Evolutionary conservation across 1,140 invertebrate genomes (phyloP).

Genomic region (Drosophila obscura): DNA sequence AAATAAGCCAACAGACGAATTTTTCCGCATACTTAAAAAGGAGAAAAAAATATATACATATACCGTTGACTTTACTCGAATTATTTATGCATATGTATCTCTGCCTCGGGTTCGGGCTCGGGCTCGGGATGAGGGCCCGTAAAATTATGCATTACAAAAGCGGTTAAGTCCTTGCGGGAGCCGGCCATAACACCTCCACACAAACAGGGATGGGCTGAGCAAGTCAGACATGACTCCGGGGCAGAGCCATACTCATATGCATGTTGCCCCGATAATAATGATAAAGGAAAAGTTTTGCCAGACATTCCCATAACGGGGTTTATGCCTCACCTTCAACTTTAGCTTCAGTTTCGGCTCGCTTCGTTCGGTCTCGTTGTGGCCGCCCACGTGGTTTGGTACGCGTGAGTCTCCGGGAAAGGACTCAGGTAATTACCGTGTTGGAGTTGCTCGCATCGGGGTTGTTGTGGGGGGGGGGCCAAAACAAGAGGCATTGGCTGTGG

Average conservation of each 20-base stretch:
- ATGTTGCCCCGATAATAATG: slow-evolving; percentile 67
- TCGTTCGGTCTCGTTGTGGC: slow-evolving; percentile 19
- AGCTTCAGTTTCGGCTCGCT: slow-evolving; percentile 18
- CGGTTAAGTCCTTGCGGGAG: slow-evolving; percentile 79
- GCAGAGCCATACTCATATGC: slow-evolving; percentile 71
- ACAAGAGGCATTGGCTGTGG: neutral
- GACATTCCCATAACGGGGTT: slow-evolving; percentile 58
- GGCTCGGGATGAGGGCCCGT: slow-evolving; percentile 23
- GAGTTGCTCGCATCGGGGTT: slow-evolving; percentile 22
- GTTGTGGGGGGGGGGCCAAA: neutral
- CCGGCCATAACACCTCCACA: slow-evolving; percentile 77
- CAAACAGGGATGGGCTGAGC: slow-evolving; percentile 22
- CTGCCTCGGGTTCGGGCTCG: neutral
- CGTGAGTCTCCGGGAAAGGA: slow-evolving; percentile 71
- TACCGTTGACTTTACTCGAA: slow-evolving; percentile 49
- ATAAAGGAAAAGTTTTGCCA: slow-evolving; percentile 76
- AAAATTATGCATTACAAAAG: slow-evolving; percentile 80
- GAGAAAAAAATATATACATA: neutral
- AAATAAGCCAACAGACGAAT: slow-evolving; percentile 65
- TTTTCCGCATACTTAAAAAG: slow-evolving; percentile 47
- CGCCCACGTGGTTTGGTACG: slow-evolving; percentile 72
- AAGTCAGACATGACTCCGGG: slow-evolving; percentile 66
- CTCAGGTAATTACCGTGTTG: slow-evolving; percentile 80
- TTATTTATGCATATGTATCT: slow-evolving; percentile 73
- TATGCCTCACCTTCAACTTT: slow-evolving; percentile 31